Conservation (phyloP, 1,140 invertebrate genomes). For the Euglossa dilemma region DNA sequence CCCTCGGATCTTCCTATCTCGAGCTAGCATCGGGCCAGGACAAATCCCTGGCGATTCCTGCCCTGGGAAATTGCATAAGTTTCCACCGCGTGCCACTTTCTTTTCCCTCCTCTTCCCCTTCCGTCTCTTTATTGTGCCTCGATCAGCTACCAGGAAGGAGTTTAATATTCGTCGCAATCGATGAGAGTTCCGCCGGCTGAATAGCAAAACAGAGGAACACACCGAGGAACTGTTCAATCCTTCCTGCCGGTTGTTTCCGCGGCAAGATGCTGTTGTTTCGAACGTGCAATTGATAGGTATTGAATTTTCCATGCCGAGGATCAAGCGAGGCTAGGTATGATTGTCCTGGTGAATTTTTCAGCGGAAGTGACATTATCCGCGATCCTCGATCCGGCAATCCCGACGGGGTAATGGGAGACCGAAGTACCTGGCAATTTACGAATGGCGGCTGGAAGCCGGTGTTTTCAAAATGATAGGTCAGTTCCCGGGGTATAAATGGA, state of each 20-base stretch:
- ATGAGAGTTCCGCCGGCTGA: not conserved
- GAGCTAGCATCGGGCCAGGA: constrained; percentile 23
- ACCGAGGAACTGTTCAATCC: not conserved
- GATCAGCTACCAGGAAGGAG: no score
- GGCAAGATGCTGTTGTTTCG: not conserved
- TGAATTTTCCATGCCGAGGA: no score
- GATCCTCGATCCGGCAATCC: not conserved
- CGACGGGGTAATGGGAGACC: not conserved
- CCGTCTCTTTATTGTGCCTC: not conserved
- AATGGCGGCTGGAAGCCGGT: not conserved
- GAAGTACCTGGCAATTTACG: not conserved
- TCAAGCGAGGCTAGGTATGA: no score
- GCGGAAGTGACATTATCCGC: not conserved
- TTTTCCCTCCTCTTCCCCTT: not conserved
- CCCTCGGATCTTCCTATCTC: constrained; percentile 31
- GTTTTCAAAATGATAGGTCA: no score
- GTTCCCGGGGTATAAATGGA: no score
- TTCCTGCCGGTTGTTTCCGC: no score
- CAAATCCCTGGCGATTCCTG: constrained; percentile 39
- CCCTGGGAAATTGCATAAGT: constrained; percentile 29
- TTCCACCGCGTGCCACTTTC: constrained; percentile 4
- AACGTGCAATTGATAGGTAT: no score
- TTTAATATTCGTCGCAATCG: constrained; percentile 29
- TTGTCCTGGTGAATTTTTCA: not conserved
- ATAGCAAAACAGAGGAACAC: constrained; percentile 1